A percentile compares a stretch with the other conserved stretches of the same genome.
These are phyloP conservation scores for Acyrthosiphon pisum DNA, from an alignment of 1,140 invertebrate genomes.

Conservation along the genomic window DNA sequence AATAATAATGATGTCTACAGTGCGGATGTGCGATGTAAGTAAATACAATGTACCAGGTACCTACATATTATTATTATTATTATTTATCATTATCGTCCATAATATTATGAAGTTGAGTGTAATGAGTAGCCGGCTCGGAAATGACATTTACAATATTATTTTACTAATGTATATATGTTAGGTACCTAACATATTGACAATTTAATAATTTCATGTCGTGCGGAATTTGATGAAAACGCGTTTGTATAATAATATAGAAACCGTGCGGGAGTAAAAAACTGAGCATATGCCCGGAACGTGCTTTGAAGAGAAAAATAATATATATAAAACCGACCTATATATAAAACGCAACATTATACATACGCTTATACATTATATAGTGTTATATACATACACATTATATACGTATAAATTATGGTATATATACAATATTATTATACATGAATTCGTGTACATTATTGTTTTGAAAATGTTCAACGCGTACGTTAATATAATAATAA, in stretches of 20 bases:
- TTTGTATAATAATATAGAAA: not conserved
- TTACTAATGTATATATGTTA: not conserved
- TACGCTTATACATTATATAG: no score
- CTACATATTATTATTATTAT: no score
- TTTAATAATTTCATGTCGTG: not conserved
- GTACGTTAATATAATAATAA: not conserved
- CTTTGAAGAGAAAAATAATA: not conserved
- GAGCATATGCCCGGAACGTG: not conserved
- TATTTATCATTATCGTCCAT: no score
- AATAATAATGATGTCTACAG: not conserved
- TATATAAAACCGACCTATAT: not conserved
- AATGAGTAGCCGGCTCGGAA: not conserved
- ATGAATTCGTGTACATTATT: not conserved
- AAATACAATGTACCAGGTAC: not conserved
- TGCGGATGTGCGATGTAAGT: not conserved
- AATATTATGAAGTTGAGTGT: not conserved
- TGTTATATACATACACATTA: no score
- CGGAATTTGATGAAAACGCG: not conserved
- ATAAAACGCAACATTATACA: not conserved
- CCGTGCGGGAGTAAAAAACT: not conserved
- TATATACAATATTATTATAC: not conserved
- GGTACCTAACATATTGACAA: no score
- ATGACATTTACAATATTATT: not conserved
- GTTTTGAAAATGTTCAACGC: slow-evolving; percentile 1
- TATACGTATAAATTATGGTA: no score